Evolutionary conservation across 1,140 invertebrate species (phyloP).

Genomic region (Plutomurus gul): DNA sequence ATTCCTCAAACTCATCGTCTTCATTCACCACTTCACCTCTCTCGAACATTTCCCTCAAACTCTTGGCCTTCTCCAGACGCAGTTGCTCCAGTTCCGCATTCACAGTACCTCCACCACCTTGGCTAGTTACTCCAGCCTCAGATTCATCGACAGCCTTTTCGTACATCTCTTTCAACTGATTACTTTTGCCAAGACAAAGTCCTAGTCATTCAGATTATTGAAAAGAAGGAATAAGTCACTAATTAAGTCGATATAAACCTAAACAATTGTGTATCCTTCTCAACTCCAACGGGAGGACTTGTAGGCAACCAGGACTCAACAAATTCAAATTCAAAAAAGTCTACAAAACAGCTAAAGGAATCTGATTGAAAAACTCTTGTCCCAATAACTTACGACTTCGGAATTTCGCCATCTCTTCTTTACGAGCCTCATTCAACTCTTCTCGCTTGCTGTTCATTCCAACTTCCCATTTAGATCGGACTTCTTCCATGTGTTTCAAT

Average conservation of each 20-base stretch:
- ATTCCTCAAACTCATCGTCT: conserved; percentile 63
- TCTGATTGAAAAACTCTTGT: too few species aligned
- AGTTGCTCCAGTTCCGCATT: conserved; percentile 64
- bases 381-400: too few species aligned
- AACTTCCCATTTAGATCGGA: conserved; percentile 41
- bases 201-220: too few species aligned
- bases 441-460: conserved; percentile 37
- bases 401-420: conserved; percentile 76
- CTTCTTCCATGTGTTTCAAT: conserved; percentile 40
- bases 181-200: conserved; percentile 79
- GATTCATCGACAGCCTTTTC: conserved; percentile 72
- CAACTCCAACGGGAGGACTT: too few species aligned
- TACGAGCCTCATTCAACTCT: conserved; percentile 56
- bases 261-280: too few species aligned
- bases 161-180: conserved; percentile 88
- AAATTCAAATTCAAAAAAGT: too few species aligned
- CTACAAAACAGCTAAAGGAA: too few species aligned
- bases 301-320: too few species aligned
- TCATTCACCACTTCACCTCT: conserved; percentile 67
- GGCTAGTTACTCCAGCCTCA: conserved; percentile 63
- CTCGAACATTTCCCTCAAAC: conserved; percentile 74
- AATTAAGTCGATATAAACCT: too few species aligned
- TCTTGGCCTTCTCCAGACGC: conserved; percentile 56
- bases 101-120: conserved; percentile 64
- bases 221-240: too few species aligned